Conservation (phyloP, 2,888 invertebrate species). For the Lasioglossum oenotherae region DNA sequence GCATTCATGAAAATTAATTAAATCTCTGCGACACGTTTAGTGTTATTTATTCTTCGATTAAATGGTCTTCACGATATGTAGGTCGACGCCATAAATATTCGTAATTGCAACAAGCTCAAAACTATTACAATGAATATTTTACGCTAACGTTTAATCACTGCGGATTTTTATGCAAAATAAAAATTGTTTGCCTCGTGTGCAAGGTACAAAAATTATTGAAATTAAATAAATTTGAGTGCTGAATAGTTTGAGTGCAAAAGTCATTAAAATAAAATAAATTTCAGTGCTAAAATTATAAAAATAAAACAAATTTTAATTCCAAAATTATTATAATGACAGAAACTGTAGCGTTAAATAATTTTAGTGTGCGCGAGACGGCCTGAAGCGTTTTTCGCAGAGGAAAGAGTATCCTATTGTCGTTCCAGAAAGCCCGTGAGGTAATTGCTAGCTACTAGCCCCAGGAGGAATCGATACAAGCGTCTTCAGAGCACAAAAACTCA, state of each 20-base stretch:
- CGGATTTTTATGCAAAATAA: neutral
- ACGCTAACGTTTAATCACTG: neutral
- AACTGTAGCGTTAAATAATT: no score
- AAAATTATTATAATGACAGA: no score
- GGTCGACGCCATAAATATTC: slow-evolving; percentile 5
- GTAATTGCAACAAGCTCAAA: neutral
- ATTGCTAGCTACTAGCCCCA: slow-evolving; percentile 14
- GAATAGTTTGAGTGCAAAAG: no score
- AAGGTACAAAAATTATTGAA: no score
- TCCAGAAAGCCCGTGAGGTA: slow-evolving; percentile 22
- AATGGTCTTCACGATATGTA: slow-evolving; percentile 21
- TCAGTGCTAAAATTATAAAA: no score
- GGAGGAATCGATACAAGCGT: slow-evolving; percentile 39
- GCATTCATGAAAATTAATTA: slow-evolving; percentile 45
- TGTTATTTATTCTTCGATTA: slow-evolving; percentile 40
- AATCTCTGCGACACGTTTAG: slow-evolving; percentile 19
- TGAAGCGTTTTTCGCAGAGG: neutral
- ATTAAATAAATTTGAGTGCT: no score
- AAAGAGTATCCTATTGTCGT: slow-evolving; percentile 20
- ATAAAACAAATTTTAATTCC: no score
- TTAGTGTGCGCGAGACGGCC: neutral
- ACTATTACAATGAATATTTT: neutral
- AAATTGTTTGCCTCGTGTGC: neutral
- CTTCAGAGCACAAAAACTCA: slow-evolving; percentile 41
- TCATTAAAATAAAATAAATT: no score